Evolutionary conservation across 2,888 invertebrate species (phyloP).

Genomic region (Prostheceraeus crozeri): DNA sequence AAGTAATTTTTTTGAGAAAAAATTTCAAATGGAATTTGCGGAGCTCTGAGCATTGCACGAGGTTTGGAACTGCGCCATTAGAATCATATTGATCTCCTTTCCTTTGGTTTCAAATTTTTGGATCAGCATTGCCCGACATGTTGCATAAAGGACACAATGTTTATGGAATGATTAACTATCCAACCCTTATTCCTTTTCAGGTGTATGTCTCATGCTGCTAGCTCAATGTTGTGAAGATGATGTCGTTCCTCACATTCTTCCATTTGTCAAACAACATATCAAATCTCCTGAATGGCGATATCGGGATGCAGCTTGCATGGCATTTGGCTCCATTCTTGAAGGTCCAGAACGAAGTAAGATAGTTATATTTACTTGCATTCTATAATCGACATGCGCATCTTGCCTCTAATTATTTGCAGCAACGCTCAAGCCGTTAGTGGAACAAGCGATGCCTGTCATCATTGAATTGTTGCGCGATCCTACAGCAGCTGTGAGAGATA

Average conservation of each 20-base stretch:
- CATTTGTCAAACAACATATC: constrained; percentile 90
- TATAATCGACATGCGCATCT: not conserved
- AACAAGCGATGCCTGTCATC: constrained; percentile 89
- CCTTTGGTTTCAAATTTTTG: too few species aligned
- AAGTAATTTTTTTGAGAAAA: too few species aligned
- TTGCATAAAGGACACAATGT: too few species aligned
- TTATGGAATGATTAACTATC: too few species aligned
- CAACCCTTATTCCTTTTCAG: too few species aligned
- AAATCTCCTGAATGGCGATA: constrained; percentile 76
- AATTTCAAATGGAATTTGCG: too few species aligned
- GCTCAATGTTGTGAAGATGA: constrained; percentile 94
- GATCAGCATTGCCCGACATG: too few species aligned
- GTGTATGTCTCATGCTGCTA: constrained; percentile 92
- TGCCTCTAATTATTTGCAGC: not conserved
- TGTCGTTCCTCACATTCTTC: constrained; percentile 86
- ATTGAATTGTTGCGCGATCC: constrained; percentile 87
- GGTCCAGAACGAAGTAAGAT: constrained; percentile 78
- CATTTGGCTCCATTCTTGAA: constrained; percentile 81
- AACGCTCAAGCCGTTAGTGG: constrained; percentile 69
- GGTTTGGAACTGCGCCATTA: too few species aligned
- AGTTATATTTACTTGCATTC: not conserved
- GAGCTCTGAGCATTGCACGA: too few species aligned
- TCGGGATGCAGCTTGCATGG: constrained; percentile 95
- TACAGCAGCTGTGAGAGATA: constrained; percentile 88
- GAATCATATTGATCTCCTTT: too few species aligned